Conservation (phyloP, 2,797 vertebrate genomes). For the Todus mexicanus region DNA sequence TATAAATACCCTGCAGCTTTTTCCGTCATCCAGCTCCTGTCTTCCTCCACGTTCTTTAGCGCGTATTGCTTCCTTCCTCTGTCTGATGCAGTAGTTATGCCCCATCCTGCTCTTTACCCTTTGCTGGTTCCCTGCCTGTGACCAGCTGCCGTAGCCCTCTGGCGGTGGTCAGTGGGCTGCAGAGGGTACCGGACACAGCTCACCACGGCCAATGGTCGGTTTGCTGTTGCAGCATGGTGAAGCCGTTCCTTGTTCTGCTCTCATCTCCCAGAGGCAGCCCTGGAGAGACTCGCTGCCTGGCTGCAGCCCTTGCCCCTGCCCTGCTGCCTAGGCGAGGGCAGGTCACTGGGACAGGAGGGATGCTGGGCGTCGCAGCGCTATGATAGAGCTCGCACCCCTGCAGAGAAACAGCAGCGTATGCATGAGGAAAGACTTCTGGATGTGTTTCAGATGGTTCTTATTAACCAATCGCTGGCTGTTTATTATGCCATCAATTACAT, state of each 20-base stretch:
- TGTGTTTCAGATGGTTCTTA: background rate
- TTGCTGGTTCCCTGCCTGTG: background rate
- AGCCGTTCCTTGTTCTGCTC: background rate
- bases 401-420: background rate
- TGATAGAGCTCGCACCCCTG: background rate
- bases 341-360: background rate
- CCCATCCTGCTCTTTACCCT: background rate
- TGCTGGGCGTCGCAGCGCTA: accelerated
- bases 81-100: background rate
- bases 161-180: background rate
- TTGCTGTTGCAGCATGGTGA: accelerated
- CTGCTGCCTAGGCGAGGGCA: background rate
- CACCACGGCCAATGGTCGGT: too few species aligned
- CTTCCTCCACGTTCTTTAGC: background rate
- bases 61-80: background rate
- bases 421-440: background rate
- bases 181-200: accelerated
- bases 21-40: background rate
- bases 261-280: background rate
- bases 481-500: slow-evolving; percentile 17
- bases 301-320: background rate
- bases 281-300: background rate
- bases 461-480: background rate
- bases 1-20: background rate
- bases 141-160: background rate